A percentile compares a stretch with the other conserved stretches of the same genome.
These are phyloP conservation scores for Zosterops borbonicus DNA, from an alignment of 2,113 vertebrate species.

Conservation along the genomic window DNA sequence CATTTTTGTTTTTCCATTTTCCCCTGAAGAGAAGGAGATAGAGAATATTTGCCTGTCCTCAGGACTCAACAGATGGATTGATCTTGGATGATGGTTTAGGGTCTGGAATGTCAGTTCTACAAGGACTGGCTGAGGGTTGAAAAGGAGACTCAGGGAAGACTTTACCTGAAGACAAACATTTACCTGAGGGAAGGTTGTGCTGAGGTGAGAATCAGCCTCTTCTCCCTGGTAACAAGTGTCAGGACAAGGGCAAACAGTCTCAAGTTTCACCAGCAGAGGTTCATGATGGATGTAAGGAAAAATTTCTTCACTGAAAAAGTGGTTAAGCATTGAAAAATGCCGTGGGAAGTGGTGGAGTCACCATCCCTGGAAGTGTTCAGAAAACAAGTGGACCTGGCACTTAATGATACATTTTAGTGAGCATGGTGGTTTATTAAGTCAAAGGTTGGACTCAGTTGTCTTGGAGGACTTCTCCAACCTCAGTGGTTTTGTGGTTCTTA, in stretches of 20 bases:
- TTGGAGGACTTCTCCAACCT: neutral
- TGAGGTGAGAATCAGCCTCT: neutral
- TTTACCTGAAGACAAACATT: neutral
- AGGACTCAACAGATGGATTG: neutral
- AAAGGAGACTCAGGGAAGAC: neutral
- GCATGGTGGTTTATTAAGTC: neutral
- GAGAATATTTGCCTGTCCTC: neutral
- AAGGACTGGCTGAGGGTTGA: neutral
- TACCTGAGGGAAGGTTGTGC: neutral
- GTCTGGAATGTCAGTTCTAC: neutral
- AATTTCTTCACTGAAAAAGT: neutral
- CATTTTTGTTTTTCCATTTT: neutral
- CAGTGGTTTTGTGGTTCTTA: neutral
- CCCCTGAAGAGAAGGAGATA: neutral
- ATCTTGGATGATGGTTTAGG: neutral
- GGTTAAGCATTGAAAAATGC: neutral
- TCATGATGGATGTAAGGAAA: neutral
- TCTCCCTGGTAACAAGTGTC: neutral
- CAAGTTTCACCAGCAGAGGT: neutral
- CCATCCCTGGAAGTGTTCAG: neutral
- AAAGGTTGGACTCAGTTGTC: neutral
- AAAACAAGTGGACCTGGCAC: neutral
- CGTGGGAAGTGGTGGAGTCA: neutral
- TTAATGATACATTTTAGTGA: accelerated
- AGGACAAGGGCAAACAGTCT: neutral